Percentiles rank a stretch among this genome's conserved stretches.
These are phyloP conservation scores for Drosophila tripunctata DNA, from an alignment of 2,888 invertebrate genomes.

Conservation along the genomic window DNA sequence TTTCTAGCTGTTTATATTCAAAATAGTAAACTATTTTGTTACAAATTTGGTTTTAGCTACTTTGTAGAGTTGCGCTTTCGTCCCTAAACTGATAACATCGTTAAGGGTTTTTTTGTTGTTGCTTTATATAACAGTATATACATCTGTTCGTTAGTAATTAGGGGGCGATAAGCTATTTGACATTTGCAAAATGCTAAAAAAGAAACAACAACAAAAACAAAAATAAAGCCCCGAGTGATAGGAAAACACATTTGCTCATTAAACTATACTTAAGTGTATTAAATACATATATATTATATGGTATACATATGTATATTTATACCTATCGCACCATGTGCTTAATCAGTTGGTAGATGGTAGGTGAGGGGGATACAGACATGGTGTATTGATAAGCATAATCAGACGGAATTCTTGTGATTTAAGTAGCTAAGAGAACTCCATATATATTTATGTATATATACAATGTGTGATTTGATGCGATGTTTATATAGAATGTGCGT, in stretches of 20 bases:
- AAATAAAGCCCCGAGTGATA: conserved; percentile 36
- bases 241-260: conserved; percentile 41
- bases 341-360: not conserved
- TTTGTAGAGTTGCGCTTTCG: too few species aligned
- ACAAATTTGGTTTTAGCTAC: too few species aligned
- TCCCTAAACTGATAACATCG: too few species aligned
- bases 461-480: not conserved
- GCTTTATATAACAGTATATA: not conserved
- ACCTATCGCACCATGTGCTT: conserved; percentile 2
- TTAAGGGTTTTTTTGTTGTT: too few species aligned
- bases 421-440: not conserved
- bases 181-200: conserved; percentile 37
- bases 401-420: conserved; percentile 39
- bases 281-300: not conserved
- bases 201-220: conserved; percentile 16
- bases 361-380: conserved; percentile 19
- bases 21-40: too few species aligned
- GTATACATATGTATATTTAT: not conserved
- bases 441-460: not conserved
- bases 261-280: conserved; percentile 25
- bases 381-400: conserved; percentile 37
- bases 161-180: conserved; percentile 68
- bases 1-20: too few species aligned
- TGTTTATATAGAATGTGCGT: too few species aligned
- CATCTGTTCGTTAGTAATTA: conserved; percentile 46